Percentiles rank a stretch among this genome's conserved stretches.
These are phyloP conservation scores for Clavelina lepadiformis DNA, from an alignment of 23 tunicate species.

Conservation along the genomic window DNA sequence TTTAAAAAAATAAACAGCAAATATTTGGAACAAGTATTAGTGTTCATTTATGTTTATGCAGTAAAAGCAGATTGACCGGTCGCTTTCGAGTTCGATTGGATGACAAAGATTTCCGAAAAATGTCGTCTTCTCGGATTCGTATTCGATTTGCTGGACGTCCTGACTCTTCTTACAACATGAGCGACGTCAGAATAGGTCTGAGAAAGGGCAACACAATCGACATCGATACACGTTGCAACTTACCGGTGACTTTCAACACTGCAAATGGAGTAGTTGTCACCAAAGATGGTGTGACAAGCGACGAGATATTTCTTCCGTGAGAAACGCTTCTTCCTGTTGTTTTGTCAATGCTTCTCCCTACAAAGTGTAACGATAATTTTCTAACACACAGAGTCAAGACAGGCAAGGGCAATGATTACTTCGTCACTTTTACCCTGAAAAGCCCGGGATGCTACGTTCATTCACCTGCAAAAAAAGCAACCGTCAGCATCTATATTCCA, in stretches of 20 bases:
- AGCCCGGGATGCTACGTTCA: slow-evolving; percentile 26
- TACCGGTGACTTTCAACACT: slow-evolving; percentile 16
- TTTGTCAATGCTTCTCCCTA: neutral
- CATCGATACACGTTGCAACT: slow-evolving; percentile 14
- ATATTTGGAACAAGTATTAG: no score
- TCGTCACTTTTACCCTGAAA: slow-evolving; percentile 36
- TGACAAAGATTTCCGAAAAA: slow-evolving; percentile 30
- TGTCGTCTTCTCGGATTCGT: slow-evolving; percentile 10
- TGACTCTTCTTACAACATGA: slow-evolving; percentile 21
- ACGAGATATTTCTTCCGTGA: slow-evolving; percentile 12
- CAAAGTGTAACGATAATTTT: neutral
- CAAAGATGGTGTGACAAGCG: slow-evolving; percentile 20
- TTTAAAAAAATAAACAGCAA: no score
- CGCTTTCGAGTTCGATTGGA: slow-evolving; percentile 51
- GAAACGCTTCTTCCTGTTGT: neutral
- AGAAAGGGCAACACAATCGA: slow-evolving; percentile 44
- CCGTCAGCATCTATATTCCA: neutral
- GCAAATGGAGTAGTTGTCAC: slow-evolving; percentile 11
- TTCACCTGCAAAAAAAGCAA: neutral
- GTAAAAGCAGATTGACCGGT: slow-evolving; percentile 45
- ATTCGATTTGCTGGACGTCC: slow-evolving; percentile 38
- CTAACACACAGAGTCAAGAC: slow-evolving; percentile 55
- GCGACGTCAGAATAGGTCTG: slow-evolving; percentile 26
- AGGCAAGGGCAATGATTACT: slow-evolving; percentile 28
- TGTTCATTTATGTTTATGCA: no score